Evolutionary conservation across 2,888 invertebrate species (phyloP).

Genomic region (Andrena bucephala): DNA sequence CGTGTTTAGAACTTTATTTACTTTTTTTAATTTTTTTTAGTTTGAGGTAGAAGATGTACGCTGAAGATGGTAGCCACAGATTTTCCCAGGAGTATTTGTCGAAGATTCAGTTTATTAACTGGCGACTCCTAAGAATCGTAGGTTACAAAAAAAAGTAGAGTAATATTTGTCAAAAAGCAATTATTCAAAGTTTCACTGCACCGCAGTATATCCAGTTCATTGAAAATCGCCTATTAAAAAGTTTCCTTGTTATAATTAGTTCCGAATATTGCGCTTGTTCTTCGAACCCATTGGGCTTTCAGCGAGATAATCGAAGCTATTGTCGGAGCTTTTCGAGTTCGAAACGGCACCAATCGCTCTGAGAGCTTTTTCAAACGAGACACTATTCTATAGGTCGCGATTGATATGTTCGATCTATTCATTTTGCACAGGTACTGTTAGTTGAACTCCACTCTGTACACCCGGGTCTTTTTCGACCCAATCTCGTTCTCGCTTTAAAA

Average conservation of each 20-base stretch:
- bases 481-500: no score
- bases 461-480: no score
- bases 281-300: conserved; percentile 47
- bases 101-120: no score
- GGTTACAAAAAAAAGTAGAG: background rate
- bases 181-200: background rate
- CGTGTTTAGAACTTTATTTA: no score
- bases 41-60: no score
- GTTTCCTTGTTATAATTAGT: conserved; percentile 5
- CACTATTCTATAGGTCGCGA: no score
- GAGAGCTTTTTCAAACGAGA: background rate
- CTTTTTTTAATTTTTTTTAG: no score
- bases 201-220: background rate
- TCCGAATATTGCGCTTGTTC: conserved; percentile 50
- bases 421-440: background rate
- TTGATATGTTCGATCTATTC: conserved; percentile 15
- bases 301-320: conserved; percentile 44
- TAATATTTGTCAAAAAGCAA: background rate
- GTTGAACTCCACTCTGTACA: background rate
- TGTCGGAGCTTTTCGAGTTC: conserved; percentile 45
- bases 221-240: background rate
- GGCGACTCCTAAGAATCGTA: no score
- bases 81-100: no score
- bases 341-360: conserved; percentile 28
- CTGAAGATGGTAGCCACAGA: no score